Evolutionary conservation across 2,888 invertebrate genomes (phyloP).

Genomic region (Selenia dentaria): DNA sequence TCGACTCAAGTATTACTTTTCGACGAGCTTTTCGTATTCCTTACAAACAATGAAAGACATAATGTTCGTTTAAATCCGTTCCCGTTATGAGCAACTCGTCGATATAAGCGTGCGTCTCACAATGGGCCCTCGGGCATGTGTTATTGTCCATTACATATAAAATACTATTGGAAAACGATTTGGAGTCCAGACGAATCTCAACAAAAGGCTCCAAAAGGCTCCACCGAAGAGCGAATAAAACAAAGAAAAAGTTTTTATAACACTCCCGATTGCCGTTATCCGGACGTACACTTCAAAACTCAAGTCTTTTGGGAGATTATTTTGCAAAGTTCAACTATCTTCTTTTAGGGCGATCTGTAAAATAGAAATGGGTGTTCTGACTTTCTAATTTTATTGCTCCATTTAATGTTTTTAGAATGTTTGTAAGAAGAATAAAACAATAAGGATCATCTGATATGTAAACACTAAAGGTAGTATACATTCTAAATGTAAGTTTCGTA

Average conservation of each 20-base stretch:
- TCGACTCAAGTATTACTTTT: background rate
- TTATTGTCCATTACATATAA: slow-evolving; percentile 75
- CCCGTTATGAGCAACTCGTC: slow-evolving; percentile 39
- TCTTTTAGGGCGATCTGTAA: slow-evolving; percentile 13
- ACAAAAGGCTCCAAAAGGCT: slow-evolving; percentile 41
- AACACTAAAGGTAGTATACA: too few species aligned
- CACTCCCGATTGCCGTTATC: slow-evolving; percentile 56
- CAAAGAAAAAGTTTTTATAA: slow-evolving; percentile 75
- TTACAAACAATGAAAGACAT: slow-evolving; percentile 20
- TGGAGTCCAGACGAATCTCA: slow-evolving; percentile 58
- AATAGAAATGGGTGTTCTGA: slow-evolving; percentile 12
- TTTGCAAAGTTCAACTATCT: slow-evolving; percentile 25
- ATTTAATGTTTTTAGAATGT: too few species aligned
- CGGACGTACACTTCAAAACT: slow-evolving; percentile 39
- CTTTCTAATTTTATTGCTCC: too few species aligned
- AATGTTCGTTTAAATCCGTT: slow-evolving; percentile 33
- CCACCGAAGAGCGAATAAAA: slow-evolving; percentile 54
- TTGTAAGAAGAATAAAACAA: too few species aligned
- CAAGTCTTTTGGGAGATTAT: slow-evolving; percentile 34
- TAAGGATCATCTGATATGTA: too few species aligned
- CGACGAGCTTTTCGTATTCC: slow-evolving; percentile 1
- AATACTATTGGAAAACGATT: slow-evolving; percentile 80
- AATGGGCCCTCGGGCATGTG: slow-evolving; percentile 57
- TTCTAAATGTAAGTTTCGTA: too few species aligned
- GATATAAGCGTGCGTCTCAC: slow-evolving; percentile 42